A percentile compares a stretch with the other conserved stretches of the same genome.
Conservation (phyloP, 2,888 invertebrate species). For the Blastobasis adustella region DNA sequence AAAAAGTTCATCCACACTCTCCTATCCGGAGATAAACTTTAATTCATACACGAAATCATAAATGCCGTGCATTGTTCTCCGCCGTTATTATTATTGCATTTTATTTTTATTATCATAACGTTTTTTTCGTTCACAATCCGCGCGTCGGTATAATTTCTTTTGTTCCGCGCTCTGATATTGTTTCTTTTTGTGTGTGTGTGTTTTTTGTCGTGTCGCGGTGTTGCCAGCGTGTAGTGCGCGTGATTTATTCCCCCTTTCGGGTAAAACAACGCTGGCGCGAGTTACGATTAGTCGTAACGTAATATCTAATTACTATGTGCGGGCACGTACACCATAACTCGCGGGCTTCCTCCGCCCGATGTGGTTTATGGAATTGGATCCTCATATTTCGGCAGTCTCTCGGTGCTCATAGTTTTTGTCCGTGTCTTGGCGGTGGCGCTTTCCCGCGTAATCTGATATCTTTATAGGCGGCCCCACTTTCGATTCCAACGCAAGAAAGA, state of each 20-base stretch:
- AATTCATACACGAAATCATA: constrained; percentile 54
- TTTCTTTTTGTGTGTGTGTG: constrained; percentile 53
- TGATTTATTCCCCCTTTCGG: constrained; percentile 71
- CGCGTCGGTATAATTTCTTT: constrained; percentile 68
- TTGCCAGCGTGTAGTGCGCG: constrained; percentile 44
- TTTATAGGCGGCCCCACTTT: constrained; percentile 30
- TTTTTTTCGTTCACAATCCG: constrained; percentile 60
- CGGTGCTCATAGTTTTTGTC: constrained; percentile 58
- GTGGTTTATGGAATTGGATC: constrained; percentile 73
- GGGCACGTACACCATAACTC: constrained; percentile 71
- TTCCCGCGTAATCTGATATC: constrained; percentile 56
- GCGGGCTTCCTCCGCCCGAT: constrained; percentile 64
- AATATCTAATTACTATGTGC: constrained; percentile 74
- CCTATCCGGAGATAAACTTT: constrained; percentile 59
- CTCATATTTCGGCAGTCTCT: constrained; percentile 72
- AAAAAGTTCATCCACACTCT: constrained; percentile 54
- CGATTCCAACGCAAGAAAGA: constrained; percentile 32
- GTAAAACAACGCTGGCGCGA: constrained; percentile 73
- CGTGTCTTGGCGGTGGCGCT: constrained; percentile 48
- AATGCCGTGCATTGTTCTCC: constrained; percentile 60
- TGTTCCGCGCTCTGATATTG: constrained; percentile 67
- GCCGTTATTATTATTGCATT: constrained; percentile 61
- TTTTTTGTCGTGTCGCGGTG: constrained; percentile 59
- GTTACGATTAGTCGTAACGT: constrained; percentile 69
- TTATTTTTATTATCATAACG: constrained; percentile 71